These are phyloP conservation scores for Turritopsis dohrnii DNA, from an alignment of 30 jellyfish, hydroid and myxozoan genomes.

Conservation along the genomic window DNA sequence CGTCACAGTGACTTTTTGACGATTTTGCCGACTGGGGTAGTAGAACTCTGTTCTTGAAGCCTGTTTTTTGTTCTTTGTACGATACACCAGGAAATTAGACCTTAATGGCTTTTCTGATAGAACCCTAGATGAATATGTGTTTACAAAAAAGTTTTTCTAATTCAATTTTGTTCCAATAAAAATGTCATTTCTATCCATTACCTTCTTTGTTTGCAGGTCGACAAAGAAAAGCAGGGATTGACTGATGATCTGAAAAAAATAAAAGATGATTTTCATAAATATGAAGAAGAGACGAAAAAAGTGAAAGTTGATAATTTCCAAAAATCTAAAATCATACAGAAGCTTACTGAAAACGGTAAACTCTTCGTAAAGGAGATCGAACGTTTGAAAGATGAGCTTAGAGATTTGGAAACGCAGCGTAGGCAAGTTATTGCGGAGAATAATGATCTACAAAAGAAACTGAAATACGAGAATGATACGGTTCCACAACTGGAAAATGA, in stretches of 20 bases:
- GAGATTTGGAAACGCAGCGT: conserved; percentile 30
- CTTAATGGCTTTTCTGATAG: no score
- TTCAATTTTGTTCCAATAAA: neutral
- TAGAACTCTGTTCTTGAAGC: no score
- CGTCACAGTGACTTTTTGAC: no score
- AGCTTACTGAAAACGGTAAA: conserved; percentile 80
- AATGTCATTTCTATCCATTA: neutral
- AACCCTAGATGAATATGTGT: no score
- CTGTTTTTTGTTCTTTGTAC: no score
- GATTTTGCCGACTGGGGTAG: no score
- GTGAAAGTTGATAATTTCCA: conserved; percentile 33
- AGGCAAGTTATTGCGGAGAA: conserved; percentile 38
- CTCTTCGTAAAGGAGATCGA: conserved; percentile 65
- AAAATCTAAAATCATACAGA: conserved; percentile 66
- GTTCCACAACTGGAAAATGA: conserved; percentile 63
- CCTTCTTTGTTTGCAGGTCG: conserved; percentile 42
- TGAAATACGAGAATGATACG: conserved; percentile 25
- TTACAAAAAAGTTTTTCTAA: neutral
- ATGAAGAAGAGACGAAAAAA: conserved; percentile 37
- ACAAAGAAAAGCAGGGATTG: conserved; percentile 49
- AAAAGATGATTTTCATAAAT: conserved; percentile 37
- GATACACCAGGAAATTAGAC: no score
- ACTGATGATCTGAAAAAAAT: conserved; percentile 47
- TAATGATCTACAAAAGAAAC: conserved; percentile 42
- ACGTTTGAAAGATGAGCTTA: conserved; percentile 56